Base-by-base conservation (phyloP, 2,113 vertebrate species). In the Crotalus tigris region DNA sequence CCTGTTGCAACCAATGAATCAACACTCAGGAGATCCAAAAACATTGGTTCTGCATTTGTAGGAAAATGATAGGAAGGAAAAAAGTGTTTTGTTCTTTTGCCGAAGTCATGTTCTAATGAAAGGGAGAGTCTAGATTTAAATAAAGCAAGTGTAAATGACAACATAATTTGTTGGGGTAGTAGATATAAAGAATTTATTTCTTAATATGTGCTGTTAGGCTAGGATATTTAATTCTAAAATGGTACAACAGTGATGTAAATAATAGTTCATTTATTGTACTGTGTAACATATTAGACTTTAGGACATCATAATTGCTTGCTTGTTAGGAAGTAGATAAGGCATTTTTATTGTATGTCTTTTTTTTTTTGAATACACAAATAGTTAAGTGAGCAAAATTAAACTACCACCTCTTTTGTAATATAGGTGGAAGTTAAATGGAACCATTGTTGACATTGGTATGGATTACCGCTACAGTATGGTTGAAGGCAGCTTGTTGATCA, bases 341-440 rank as follows among this genome's bases (percentile, higher is more conserved):
- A 5, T 58, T 90, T 90, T 81, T 88, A 21, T 26, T 0, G 3
- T 92, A 91, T 55, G 15, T 33, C 69, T 39, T 81, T 9, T 61
- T 9, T 61, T 61, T 53, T 1, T 87, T 61, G 87, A 75, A 15
- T 88, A 93, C 93, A 57, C 59, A 49, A 90, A 51, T 92, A 51
- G 46, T 81, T 94, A 90, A 94, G 86, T 29, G 29, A 75, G 88
- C 39, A 94, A 95, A 24, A 92, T 96, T 95, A 95, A 90, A 96
- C 96, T 92, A 17, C n/a, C 90, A 87, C 5, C 57, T 17, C 96
- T 95, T 95, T 96, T 97, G 94, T 98, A 59, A 96, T 94, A 0
- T 95, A 99, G 99, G 97, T 99, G 99, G 99, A 99, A 98, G 97
- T 97, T 99, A 95, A 99, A 99, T 54, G 98, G 98, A n/a, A 98